Conservation (phyloP, 2,797 vertebrate species). For the Halcyon chelicuti region DNA sequence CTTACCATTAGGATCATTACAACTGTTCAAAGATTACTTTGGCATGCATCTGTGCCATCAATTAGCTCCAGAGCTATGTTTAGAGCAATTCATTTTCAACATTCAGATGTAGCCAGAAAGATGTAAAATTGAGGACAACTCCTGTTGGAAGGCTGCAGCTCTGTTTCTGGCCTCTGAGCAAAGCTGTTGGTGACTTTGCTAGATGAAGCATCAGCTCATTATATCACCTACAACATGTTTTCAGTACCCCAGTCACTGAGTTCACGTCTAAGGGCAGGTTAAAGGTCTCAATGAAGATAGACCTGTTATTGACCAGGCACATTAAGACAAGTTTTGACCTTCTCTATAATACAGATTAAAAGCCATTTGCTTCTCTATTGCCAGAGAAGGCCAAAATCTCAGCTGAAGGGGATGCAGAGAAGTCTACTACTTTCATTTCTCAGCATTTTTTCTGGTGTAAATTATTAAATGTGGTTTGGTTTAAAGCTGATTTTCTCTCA, state of each 20-base stretch:
- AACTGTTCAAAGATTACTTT: conserved; percentile 27
- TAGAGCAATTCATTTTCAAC: background rate
- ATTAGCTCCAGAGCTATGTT: background rate
- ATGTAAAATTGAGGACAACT: background rate
- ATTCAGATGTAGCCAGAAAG: background rate
- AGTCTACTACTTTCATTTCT: background rate
- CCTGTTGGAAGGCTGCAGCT: background rate
- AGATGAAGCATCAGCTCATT: background rate
- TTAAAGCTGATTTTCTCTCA: background rate
- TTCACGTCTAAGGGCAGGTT: background rate
- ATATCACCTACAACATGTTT: background rate
- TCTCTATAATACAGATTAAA: background rate
- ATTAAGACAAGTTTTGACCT: background rate
- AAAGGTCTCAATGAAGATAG: background rate
- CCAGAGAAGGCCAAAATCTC: background rate
- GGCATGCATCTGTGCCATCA: background rate
- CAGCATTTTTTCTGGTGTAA: background rate
- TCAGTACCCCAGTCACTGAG: background rate
- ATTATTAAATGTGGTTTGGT: background rate
- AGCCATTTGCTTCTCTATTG: background rate
- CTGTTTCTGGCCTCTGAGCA: background rate
- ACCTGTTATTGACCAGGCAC: background rate
- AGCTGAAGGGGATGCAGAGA: background rate
- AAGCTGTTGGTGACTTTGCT: background rate
- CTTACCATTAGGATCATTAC: background rate